A percentile compares a stretch with the other conserved stretches of the same genome.
These are phyloP conservation scores for Oxyura jamaicensis DNA, from an alignment of 2,113 vertebrate species.

Conservation along the genomic window DNA sequence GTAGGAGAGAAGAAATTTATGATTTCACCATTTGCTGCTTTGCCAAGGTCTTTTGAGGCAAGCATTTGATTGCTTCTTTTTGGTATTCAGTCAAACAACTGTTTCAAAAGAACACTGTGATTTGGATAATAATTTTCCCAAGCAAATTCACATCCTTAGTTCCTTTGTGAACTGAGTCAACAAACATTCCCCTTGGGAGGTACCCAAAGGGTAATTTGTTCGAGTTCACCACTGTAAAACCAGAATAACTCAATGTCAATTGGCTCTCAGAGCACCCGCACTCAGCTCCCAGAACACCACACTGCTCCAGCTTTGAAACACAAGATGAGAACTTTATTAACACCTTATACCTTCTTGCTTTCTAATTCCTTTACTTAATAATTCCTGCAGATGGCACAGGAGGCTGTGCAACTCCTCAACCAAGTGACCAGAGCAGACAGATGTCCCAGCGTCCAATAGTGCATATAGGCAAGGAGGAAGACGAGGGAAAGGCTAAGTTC, in stretches of 20 bases:
- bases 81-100: constrained; percentile 74
- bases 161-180: constrained; percentile 74
- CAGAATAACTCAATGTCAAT: constrained; percentile 56
- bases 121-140: constrained; percentile 78
- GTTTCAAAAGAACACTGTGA: constrained; percentile 75
- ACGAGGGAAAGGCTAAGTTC: neutral
- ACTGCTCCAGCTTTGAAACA: neutral
- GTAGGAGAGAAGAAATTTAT: constrained; percentile 49
- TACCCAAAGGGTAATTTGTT: constrained; percentile 74
- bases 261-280: constrained; percentile 61
- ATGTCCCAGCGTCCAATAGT: neutral
- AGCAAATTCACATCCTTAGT: constrained; percentile 76
- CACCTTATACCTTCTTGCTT: neutral
- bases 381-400: constrained; percentile 9
- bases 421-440: neutral
- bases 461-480: neutral
- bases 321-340: constrained; percentile 35
- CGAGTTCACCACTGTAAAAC: constrained; percentile 48
- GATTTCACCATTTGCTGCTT: constrained; percentile 63
- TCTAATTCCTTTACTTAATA: constrained; percentile 10
- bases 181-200: constrained; percentile 73
- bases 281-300: constrained; percentile 42
- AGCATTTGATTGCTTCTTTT: constrained; percentile 69
- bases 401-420: neutral
- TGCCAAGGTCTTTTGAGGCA: constrained; percentile 67